These are phyloP conservation scores for Pseudococcus jackbeardsleyi DNA, from an alignment of 2,888 invertebrate genomes.

Conservation along the genomic window DNA sequence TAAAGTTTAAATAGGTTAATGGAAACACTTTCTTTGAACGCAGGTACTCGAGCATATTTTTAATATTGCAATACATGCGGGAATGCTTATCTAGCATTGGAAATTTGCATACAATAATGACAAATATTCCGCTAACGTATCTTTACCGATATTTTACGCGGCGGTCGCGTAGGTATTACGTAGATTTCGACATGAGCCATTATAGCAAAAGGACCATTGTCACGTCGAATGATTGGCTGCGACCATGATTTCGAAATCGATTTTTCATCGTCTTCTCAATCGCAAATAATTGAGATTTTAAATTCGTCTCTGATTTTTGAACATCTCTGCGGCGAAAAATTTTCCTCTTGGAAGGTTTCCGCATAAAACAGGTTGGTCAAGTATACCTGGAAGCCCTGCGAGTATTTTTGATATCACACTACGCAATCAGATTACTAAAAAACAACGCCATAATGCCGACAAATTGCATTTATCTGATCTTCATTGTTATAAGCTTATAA, in stretches of 20 bases:
- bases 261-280: too few species aligned
- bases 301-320: too few species aligned
- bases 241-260: neutral
- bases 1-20: constrained; percentile 49
- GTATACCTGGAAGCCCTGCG: neutral
- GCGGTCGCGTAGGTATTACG: constrained; percentile 23
- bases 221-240: neutral
- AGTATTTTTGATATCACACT: constrained; percentile 40
- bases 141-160: constrained; percentile 26
- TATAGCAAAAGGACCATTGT: neutral
- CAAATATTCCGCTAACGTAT: constrained; percentile 11
- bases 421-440: constrained; percentile 12
- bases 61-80: constrained; percentile 33
- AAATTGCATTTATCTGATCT: constrained; percentile 43
- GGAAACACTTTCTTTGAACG: constrained; percentile 24
- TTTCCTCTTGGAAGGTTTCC: too few species aligned
- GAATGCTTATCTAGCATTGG: constrained; percentile 23
- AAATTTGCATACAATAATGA: constrained; percentile 52
- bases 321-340: too few species aligned
- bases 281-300: too few species aligned
- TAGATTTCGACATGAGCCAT: constrained; percentile 2
- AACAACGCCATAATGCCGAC: constrained; percentile 33
- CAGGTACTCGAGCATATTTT: constrained; percentile 25
- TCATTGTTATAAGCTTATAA: constrained; percentile 20
- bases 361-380: neutral